Evolutionary conservation across 1,140 invertebrate genomes (phyloP).

Genomic region (Ips nitidus): DNA sequence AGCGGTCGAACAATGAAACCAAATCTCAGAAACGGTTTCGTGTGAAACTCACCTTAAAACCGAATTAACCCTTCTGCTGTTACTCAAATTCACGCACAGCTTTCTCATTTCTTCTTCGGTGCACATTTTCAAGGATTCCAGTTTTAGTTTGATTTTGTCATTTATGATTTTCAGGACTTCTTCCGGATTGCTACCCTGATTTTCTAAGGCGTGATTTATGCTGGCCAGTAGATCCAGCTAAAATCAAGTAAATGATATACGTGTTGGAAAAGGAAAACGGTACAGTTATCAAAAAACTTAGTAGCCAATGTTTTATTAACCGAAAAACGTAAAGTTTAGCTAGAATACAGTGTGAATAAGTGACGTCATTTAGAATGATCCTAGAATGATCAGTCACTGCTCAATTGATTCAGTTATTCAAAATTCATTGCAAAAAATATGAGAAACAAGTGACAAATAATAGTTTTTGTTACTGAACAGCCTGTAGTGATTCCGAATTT

Average conservation of each 20-base stretch:
- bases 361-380: too few relatives aligned
- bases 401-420: too few relatives aligned
- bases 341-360: too few relatives aligned
- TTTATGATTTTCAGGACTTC: constrained; percentile 54
- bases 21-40: not conserved
- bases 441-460: too few relatives aligned
- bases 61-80: constrained; percentile 45
- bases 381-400: too few relatives aligned
- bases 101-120: constrained; percentile 53
- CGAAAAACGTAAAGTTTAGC: too few relatives aligned
- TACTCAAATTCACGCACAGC: constrained; percentile 49
- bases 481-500: too few relatives aligned
- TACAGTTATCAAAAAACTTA: not conserved
- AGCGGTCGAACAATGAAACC: too few relatives aligned
- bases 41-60: constrained; percentile 39
- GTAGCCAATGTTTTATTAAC: not conserved
- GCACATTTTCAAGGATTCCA: constrained; percentile 45
- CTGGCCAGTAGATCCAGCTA: constrained; percentile 52
- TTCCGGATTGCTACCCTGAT: constrained; percentile 50
- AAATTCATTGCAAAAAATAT: too few relatives aligned
- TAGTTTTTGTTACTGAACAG: too few relatives aligned
- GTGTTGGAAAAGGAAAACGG: not conserved
- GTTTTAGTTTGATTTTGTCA: constrained; percentile 50
- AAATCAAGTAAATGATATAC: not conserved
- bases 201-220: constrained; percentile 55